These are phyloP conservation scores for Euproctis similis DNA, from an alignment of 2,888 invertebrate genomes.

Conservation along the genomic window DNA sequence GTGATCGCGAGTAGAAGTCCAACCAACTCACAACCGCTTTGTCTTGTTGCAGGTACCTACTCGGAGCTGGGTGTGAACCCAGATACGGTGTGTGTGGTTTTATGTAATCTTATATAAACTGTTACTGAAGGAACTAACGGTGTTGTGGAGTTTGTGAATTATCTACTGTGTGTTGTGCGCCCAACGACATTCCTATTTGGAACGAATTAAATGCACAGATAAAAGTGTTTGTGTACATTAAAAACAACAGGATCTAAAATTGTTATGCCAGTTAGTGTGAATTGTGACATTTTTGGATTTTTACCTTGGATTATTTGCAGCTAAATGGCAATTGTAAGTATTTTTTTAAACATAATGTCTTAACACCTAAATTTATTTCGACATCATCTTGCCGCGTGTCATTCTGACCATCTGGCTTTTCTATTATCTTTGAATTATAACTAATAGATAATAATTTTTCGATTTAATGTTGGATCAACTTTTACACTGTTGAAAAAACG, in stretches of 20 bases:
- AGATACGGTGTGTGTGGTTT: slow-evolving; percentile 70
- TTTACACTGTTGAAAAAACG: too few relatives aligned
- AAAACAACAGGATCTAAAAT: slow-evolving; percentile 32
- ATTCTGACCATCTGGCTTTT: too few relatives aligned
- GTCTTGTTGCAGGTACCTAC: slow-evolving; percentile 74
- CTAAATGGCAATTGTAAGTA: slow-evolving; percentile 64
- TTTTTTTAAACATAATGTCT: too few relatives aligned
- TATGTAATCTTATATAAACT: slow-evolving; percentile 66
- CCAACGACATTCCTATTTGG: slow-evolving; percentile 36
- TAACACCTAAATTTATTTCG: too few relatives aligned
- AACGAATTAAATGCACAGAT: slow-evolving; percentile 34
- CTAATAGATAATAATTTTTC: too few relatives aligned
- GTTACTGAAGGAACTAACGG: slow-evolving; percentile 44
- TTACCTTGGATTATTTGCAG: slow-evolving; percentile 49
- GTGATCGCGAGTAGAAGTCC: slow-evolving; percentile 26
- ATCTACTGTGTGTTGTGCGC: slow-evolving; percentile 34
- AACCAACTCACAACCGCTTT: slow-evolving; percentile 62
- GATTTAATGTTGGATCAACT: too few relatives aligned
- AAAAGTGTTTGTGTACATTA: slow-evolving; percentile 51
- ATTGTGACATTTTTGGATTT: slow-evolving; percentile 62
- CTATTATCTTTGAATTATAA: too few relatives aligned
- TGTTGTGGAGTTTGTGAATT: slow-evolving; percentile 43
- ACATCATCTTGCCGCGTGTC: too few relatives aligned
- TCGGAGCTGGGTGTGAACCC: slow-evolving; percentile 72
- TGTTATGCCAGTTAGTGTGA: slow-evolving; percentile 54